Conservation (phyloP, 2,113 vertebrate species). For the Baryphthengus martii region DNA sequence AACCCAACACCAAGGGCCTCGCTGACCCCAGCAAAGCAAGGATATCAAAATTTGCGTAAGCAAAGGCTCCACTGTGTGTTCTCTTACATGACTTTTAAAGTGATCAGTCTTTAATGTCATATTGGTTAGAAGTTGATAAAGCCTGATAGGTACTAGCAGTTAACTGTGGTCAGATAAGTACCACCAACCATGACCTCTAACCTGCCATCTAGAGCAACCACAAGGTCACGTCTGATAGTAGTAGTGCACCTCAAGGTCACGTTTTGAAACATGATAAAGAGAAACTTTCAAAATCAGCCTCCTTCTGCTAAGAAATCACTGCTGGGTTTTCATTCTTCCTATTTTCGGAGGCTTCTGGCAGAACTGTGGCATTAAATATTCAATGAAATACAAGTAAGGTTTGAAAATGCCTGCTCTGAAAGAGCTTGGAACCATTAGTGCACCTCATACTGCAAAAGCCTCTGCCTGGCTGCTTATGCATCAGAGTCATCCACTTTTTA, state of each 20-base stretch:
- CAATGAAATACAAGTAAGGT: slow-evolving; percentile 47
- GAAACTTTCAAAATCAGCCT: background rate
- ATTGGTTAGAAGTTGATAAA: background rate
- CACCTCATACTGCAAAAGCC: background rate
- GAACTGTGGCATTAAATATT: slow-evolving; percentile 60
- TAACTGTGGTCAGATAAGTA: background rate
- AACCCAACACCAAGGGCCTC: background rate
- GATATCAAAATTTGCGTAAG: background rate
- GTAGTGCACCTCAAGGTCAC: background rate
- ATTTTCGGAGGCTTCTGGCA: slow-evolving; percentile 44
- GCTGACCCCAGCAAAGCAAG: background rate
- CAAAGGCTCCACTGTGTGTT: background rate
- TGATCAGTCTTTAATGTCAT: background rate
- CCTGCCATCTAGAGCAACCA: background rate
- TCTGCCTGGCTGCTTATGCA: background rate
- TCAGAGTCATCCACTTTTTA: background rate
- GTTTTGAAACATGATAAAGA: background rate
- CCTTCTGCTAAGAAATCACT: background rate
- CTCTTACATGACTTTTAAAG: background rate
- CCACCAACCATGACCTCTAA: background rate
- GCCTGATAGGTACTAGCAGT: background rate
- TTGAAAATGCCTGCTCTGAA: slow-evolving; percentile 29
- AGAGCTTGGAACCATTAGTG: slow-evolving; percentile 11
- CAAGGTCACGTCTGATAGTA: background rate
- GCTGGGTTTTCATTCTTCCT: background rate